These are phyloP conservation scores for Euwallacea similis DNA, from an alignment of 1,140 invertebrate species.

Conservation along the genomic window DNA sequence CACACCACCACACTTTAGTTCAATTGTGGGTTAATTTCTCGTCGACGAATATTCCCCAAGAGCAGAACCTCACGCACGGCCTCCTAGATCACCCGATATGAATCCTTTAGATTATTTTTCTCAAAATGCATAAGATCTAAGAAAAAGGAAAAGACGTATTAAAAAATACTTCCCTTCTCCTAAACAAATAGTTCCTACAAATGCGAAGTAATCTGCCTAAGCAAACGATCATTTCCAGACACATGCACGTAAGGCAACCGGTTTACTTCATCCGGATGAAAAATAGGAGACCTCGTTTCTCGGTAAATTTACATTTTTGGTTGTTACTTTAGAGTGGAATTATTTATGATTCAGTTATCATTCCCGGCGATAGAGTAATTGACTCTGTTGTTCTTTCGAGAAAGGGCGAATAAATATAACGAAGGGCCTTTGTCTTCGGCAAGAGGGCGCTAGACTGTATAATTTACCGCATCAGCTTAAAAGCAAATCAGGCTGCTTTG, in stretches of 20 bases:
- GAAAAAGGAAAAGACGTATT: no score
- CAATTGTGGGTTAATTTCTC: no score
- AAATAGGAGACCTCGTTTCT: constrained; percentile 22
- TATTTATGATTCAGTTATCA: constrained; percentile 23
- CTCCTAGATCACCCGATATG: no score
- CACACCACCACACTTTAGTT: no score
- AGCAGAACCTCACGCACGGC: no score
- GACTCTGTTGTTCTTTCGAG: constrained; percentile 10
- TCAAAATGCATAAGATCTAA: no score
- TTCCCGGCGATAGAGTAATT: constrained; percentile 16
- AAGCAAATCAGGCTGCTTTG: no score
- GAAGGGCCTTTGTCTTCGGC: not conserved
- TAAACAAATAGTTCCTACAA: not conserved
- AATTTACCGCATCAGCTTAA: not conserved
- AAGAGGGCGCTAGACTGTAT: not conserved
- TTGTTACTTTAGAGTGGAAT: constrained; percentile 12
- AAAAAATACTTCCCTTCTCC: no score
- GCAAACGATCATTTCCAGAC: constrained; percentile 15
- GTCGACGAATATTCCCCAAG: no score
- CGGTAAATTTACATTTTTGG: constrained; percentile 27
- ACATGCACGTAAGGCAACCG: constrained; percentile 5
- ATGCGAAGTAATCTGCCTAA: constrained; percentile 7
- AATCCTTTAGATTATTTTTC: no score
- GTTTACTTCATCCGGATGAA: constrained; percentile 13
- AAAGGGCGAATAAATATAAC: constrained; percentile 1